A percentile compares a stretch with the other conserved stretches of the same genome.
Conservation (phyloP, 1,140 invertebrate genomes). For the Drosophila leontia region DNA sequence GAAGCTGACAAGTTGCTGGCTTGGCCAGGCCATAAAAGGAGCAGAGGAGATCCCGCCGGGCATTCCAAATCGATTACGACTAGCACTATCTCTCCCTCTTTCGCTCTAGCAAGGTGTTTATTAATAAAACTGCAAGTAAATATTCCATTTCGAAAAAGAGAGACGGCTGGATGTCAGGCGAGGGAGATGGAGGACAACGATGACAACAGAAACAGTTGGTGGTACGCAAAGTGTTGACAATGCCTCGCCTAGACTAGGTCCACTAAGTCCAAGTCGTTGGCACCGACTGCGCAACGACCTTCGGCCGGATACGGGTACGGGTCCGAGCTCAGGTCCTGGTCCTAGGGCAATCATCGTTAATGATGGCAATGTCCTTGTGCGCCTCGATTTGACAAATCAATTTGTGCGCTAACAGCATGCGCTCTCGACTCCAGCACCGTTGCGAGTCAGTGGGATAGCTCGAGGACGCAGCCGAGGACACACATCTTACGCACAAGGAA, state of each 20-base stretch:
- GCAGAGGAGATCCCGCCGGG: constrained; percentile 67
- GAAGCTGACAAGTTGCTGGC: constrained; percentile 74
- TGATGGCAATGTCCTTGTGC: constrained; percentile 81
- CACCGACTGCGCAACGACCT: constrained; percentile 74
- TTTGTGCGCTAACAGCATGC: constrained; percentile 79
- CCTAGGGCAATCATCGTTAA: constrained; percentile 76
- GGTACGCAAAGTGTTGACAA: constrained; percentile 79
- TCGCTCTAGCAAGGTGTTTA: constrained; percentile 48
- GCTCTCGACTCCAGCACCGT: constrained; percentile 46
- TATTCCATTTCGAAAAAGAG: constrained; percentile 5
- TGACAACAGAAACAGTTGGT: constrained; percentile 72
- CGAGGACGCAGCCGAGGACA: constrained; percentile 23
- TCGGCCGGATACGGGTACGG: constrained; percentile 36
- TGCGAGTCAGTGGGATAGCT: constrained; percentile 58
- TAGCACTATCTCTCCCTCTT: constrained; percentile 47
- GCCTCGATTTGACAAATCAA: constrained; percentile 76
- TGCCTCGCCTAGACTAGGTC: constrained; percentile 13
- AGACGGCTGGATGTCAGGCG: constrained; percentile 1
- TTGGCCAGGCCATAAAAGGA: constrained; percentile 50
- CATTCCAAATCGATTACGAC: constrained; percentile 81
- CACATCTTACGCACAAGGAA: neutral
- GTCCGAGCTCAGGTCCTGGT: neutral
- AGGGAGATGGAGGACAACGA: constrained; percentile 11
- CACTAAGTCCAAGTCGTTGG: constrained; percentile 49
- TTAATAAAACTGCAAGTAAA: constrained; percentile 74